phyloP scores from a whole-genome alignment of 2,797 vertebrate genomes.

The Pempheris klunzingeri region DNA sequence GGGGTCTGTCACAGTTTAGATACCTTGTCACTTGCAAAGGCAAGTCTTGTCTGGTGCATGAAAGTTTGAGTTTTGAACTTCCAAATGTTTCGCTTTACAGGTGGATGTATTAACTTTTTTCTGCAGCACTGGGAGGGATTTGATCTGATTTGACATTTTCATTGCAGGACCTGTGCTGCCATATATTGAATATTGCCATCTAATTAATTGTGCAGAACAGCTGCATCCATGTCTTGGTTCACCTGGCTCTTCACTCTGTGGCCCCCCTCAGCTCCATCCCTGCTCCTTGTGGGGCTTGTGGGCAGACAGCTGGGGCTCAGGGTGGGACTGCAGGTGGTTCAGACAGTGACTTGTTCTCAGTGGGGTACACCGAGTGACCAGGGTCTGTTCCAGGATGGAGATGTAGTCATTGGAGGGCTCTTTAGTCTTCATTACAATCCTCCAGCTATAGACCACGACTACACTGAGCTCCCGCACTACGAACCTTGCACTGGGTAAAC shows the following conservation, averaged over 20 bases:
- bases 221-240: conserved; percentile 54
- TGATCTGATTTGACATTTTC: background rate
- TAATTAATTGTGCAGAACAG: conserved; percentile 12
- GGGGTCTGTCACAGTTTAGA: conserved; percentile 5
- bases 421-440: conserved; percentile 76
- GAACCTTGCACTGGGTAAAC: conserved; percentile 79
- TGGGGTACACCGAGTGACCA: conserved; percentile 54
- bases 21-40: background rate
- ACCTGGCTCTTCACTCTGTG: conserved; percentile 44
- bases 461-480: conserved; percentile 61
- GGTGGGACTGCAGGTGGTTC: conserved; percentile 51
- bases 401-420: conserved; percentile 84
- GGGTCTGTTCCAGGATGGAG: conserved; percentile 82
- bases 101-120: background rate
- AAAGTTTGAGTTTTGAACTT: background rate
- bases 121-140: background rate
- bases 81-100: background rate
- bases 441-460: conserved; percentile 61
- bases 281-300: conserved; percentile 64
- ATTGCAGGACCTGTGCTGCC: background rate
- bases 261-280: conserved; percentile 36
- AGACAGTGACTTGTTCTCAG: conserved; percentile 61
- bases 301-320: conserved; percentile 60
- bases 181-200: background rate
- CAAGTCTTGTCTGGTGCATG: background rate